Base-by-base conservation (phyloP, 2,888 invertebrate genomes). In the Smittia aterrima region DNA sequence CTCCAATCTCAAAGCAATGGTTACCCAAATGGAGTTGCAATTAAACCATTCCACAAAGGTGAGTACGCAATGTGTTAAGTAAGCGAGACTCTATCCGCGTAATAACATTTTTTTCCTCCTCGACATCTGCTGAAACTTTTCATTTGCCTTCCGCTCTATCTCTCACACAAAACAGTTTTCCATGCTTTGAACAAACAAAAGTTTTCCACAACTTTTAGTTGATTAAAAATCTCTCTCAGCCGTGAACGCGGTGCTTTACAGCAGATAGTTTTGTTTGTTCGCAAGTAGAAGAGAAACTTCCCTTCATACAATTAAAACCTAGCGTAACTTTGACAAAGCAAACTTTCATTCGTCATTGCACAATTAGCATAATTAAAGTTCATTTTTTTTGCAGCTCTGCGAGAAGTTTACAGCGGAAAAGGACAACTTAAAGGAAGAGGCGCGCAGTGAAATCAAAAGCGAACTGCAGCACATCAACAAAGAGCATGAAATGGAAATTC, bases 401-500 rank as follows among this genome's bases (percentile, higher is more conserved):
- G 84, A 85, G 64, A 86, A 85, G 76, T 82, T 88, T 76, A 82
- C 84, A 6, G 79, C 79, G 18, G 89, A 90, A 78, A 84, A 86
- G 72, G 85, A 86, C 76, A 83, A 85, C 75, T 80, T 88, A 18
- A 87, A 86, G 75, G 85, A 86, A 73, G 83, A 86, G 75, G 86
- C 89, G 24, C 87, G 89, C 68, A 84, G 86, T 54, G 86, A 90
- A 78, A 88, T 92, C 81, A 84, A 86, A 75, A 81, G 80, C 24
- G 90, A 89, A 79, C 85, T 91, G 75, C 86, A 87, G n/a, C 80
- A 82, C 7, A 80, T 92, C 58, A 86, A 87, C 78, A 86, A 86
- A 68, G 89, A 91, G 79, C 84, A 90, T 79, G 91, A 93, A 77
- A 87, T 88, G 78, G 90, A 92, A 80, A 88, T 93, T 84, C 90